Conservation (phyloP, 2,113 vertebrate genomes). For the Desmodus rotundus region DNA sequence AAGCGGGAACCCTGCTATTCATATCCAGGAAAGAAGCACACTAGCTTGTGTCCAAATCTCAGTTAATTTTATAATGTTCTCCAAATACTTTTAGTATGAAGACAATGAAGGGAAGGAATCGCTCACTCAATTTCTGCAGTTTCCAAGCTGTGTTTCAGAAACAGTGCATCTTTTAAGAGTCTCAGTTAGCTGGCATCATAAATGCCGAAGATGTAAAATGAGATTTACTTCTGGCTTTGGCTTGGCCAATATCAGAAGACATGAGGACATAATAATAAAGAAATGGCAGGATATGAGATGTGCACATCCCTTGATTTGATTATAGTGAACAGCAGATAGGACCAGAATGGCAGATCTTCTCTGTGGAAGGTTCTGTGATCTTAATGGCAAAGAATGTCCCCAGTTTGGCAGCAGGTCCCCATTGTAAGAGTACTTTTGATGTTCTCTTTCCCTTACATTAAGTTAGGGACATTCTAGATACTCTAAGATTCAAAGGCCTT, state of each 20-base stretch:
- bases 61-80: neutral
- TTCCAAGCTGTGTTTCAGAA: neutral
- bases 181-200: neutral
- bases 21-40: neutral
- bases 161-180: neutral
- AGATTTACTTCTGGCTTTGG: neutral
- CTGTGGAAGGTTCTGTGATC: rapidly evolving
- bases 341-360: neutral
- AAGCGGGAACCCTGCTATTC: neutral
- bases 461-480: neutral
- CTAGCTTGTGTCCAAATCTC: neutral
- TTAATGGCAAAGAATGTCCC: neutral
- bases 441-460: neutral
- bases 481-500: neutral
- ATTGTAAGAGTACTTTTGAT: neutral
- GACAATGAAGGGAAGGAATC: neutral
- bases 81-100: neutral
- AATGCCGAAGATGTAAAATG: neutral
- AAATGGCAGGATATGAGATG: neutral
- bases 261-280: neutral
- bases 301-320: rapidly evolving
- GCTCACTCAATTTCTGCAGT: neutral
- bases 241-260: neutral
- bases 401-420: neutral
- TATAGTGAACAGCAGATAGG: neutral